Evolutionary conservation across 35 echinoderm and acorn worm species (phyloP).

Genomic region (Acanthaster planci): DNA sequence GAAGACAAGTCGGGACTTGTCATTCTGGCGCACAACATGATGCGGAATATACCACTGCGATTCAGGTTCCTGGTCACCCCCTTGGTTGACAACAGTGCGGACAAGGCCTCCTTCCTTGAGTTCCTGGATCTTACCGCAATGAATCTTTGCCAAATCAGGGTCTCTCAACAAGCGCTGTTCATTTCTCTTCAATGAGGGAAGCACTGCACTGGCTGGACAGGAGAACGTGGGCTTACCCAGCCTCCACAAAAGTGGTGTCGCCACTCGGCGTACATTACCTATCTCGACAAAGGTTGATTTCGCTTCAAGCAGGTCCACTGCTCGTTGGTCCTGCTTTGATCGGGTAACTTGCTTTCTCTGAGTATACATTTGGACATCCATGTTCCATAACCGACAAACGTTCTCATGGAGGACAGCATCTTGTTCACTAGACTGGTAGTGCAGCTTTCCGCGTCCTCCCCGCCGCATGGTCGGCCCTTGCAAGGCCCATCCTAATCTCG

Average conservation of each 20-base stretch:
- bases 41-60: conserved; percentile 57
- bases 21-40: conserved; percentile 13
- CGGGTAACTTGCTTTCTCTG: not conserved
- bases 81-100: not conserved
- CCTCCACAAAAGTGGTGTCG: not conserved
- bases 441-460: not conserved
- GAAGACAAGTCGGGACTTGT: conserved; percentile 49
- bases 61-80: not conserved
- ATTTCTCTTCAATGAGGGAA: not conserved
- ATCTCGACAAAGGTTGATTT: not conserved
- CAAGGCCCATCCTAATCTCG: not conserved
- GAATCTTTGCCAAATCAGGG: no score
- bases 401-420: not conserved
- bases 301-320: no score
- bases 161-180: no score
- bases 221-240: not conserved
- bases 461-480: not conserved
- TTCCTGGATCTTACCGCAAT: no score
- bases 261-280: not conserved
- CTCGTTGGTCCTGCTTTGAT: no score
- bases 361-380: not conserved
- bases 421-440: not conserved
- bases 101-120: no score
- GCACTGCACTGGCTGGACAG: not conserved
- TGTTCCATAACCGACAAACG: not conserved